Conservation (phyloP, 23 tunicate genomes). For the Halocynthia roretzi region DNA sequence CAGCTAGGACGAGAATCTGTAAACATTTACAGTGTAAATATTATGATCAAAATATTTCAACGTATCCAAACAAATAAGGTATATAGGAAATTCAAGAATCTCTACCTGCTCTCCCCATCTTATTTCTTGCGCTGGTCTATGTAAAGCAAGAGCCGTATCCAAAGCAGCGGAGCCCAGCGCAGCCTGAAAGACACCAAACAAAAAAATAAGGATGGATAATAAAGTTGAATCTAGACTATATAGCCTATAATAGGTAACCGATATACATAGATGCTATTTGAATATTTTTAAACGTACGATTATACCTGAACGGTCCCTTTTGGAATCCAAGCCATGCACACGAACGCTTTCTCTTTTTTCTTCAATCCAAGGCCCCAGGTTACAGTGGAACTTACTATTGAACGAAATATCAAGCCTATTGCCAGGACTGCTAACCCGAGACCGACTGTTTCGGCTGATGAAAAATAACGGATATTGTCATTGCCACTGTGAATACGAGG, state of each 20-base stretch:
- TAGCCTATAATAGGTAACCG: background rate
- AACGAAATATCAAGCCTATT: slow-evolving; percentile 32
- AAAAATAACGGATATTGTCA: background rate
- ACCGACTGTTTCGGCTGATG: slow-evolving; percentile 41
- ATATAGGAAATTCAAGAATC: background rate
- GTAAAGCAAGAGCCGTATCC: slow-evolving; percentile 33
- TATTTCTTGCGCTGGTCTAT: slow-evolving; percentile 8
- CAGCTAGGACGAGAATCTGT: slow-evolving; percentile 74
- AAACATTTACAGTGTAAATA: background rate
- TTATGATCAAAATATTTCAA: background rate
- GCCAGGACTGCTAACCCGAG: slow-evolving; percentile 49
- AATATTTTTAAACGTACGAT: background rate
- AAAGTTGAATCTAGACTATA: background rate
- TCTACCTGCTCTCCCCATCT: slow-evolving; percentile 46
- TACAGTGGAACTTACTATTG: slow-evolving; percentile 34
- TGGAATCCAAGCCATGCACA: slow-evolving; percentile 62
- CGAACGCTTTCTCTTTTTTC: slow-evolving; percentile 48
- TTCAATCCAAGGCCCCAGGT: slow-evolving; percentile 42
- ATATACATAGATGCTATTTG: background rate
- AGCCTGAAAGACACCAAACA: slow-evolving; percentile 32
- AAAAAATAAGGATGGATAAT: background rate
- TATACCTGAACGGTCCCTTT: slow-evolving; percentile 81
- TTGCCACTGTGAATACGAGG: background rate
- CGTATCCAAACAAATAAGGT: background rate
- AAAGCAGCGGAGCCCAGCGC: slow-evolving; percentile 65